Evolutionary conservation across 2,797 vertebrate genomes (phyloP).

Genomic region (Steatocranus sp.): DNA sequence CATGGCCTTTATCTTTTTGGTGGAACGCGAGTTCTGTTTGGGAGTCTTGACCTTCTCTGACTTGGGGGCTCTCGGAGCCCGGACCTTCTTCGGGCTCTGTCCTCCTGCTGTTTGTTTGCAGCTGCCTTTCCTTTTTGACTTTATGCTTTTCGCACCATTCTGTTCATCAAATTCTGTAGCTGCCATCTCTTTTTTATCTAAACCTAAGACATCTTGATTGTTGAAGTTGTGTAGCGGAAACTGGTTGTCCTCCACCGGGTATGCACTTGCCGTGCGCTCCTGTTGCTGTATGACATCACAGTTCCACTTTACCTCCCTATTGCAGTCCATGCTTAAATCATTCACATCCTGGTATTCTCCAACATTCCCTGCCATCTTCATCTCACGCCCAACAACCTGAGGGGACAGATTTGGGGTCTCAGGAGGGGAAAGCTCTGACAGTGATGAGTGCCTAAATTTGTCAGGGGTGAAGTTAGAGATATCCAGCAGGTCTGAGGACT

Average conservation of each 20-base stretch:
- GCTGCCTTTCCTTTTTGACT: constrained; percentile 92
- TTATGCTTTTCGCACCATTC: constrained; percentile 85
- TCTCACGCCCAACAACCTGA: constrained; percentile 87
- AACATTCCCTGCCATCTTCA: constrained; percentile 82
- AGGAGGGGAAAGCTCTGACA: constrained; percentile 95
- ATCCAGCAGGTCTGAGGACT: constrained; percentile 97
- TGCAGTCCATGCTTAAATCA: constrained; percentile 78
- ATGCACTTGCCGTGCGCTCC: constrained; percentile 80
- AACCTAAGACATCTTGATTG: constrained; percentile 83
- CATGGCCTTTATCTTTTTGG: constrained; percentile 90
- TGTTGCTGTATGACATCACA: constrained; percentile 84
- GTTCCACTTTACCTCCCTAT: constrained; percentile 91
- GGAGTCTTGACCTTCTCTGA: constrained; percentile 89
- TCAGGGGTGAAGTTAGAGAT: constrained; percentile 99
- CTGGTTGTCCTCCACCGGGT: constrained; percentile 87
- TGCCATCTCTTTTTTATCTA: constrained; percentile 84
- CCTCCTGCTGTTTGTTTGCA: constrained; percentile 84
- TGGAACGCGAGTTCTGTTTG: constrained; percentile 86
- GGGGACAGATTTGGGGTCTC: constrained; percentile 97
- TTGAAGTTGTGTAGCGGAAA: constrained; percentile 95
- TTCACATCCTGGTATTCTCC: constrained; percentile 86
- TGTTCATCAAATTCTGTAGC: constrained; percentile 84
- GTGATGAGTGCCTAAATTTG: constrained; percentile 96
- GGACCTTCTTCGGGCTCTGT: constrained; percentile 86
- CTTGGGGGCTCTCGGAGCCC: constrained; percentile 88